Base-by-base conservation (phyloP, 2,797 vertebrate genomes). In the Danio tinwini region DNA sequence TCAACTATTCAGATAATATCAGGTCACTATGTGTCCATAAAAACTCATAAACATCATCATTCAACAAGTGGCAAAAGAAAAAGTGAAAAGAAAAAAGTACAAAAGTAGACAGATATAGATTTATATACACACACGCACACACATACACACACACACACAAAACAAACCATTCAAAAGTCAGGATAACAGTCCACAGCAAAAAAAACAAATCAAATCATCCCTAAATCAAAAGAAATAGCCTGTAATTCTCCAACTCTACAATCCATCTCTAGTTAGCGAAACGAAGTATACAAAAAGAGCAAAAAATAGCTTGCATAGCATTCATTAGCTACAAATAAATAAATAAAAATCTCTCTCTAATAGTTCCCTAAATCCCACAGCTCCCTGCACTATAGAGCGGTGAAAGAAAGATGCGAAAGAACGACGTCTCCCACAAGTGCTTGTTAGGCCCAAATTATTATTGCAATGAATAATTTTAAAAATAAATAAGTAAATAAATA, bases 371-470 rank as follows among this genome's bases (percentile, higher is more conserved):
- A 74, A 90, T 95, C 95, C 95, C 93, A 78, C 83, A 94, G 93
- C 96, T 95, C 94, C 92, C 86, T 87, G 94, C 93, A 94, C 92
- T 90, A 89, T 86, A 84, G 90, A 87, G 90, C 81, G 81, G 85
- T 83, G 68, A 88, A 85, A 83, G 87, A 86, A 86, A 90, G 91
- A 91, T 90, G 91, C 89, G 88, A 92, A 92, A 93, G 89, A 88
- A 94, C 90, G 86, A 94, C 90, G 88, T 92, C 94, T 97, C 96
- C 96, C 95, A 94, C 91, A 96, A 96, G 96, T 95, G 94, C 95
- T 98, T 95, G 95, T 97, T 96, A 97, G 89, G 93, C 93, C 89
- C 93, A 94, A 94, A 94, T 95, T 93, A 95, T 93, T 91, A 92
- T 88, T 90, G 89, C 93, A 93, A 94, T 94, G 94, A 94, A 91